phyloP scores from a whole-genome alignment of 2,797 vertebrate species.

The Schizopygopsis malacanthus region DNA sequence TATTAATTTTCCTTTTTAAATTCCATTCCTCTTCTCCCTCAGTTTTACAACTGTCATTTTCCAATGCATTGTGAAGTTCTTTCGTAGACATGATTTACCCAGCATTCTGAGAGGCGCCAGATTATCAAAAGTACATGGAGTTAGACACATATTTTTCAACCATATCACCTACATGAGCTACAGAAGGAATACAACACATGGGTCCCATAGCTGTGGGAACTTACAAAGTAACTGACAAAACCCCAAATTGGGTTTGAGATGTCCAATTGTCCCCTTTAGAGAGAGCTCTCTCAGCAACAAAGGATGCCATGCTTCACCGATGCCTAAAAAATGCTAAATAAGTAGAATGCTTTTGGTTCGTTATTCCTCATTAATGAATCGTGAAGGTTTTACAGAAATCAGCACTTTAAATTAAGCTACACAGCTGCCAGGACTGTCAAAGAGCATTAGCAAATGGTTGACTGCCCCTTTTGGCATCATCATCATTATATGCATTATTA shows the following conservation, averaged over 20 bases:
- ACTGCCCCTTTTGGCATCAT: conserved; percentile 27
- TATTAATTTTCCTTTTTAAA: not conserved
- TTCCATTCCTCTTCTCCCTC: not conserved
- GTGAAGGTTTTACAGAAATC: conserved; percentile 28
- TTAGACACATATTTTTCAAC: not conserved
- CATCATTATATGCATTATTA: conserved; percentile 34
- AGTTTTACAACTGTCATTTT: conserved; percentile 1
- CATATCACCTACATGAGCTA: not conserved
- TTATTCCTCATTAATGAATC: conserved; percentile 33
- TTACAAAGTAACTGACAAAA: conserved; percentile 8
- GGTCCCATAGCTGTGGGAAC: not conserved
- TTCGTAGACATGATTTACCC: not conserved
- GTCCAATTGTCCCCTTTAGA: not conserved
- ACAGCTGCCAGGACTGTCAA: conserved; percentile 22
- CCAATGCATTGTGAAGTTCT: conserved; percentile 13
- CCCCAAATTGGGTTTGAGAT: not conserved
- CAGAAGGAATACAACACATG: not conserved
- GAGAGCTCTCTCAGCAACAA: conserved; percentile 8
- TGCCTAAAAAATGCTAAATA: conserved; percentile 25
- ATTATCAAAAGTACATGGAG: not conserved
- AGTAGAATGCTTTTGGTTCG: conserved; percentile 1
- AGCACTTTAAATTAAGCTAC: conserved; percentile 19
- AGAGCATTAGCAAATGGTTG: conserved; percentile 31
- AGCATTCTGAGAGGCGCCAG: not conserved
- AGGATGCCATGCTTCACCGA: not conserved